Evolutionary conservation across 2,797 vertebrate species (phyloP).

Genomic region (Neopelma chrysocephalum): DNA sequence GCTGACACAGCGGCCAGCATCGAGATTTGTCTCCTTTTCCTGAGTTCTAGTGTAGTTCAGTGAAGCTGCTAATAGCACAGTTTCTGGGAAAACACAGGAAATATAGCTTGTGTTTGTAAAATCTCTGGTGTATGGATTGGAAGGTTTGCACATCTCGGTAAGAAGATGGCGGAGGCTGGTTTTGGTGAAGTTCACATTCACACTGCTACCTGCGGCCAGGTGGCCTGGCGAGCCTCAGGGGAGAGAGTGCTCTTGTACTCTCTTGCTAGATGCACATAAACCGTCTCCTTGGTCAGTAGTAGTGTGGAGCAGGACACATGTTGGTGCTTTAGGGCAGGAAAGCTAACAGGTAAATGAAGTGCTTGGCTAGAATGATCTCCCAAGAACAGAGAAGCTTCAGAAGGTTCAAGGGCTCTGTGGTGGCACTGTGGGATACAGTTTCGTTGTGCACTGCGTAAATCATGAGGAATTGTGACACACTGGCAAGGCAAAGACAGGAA

Average conservation of each 20-base stretch:
- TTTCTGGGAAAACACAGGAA: neutral
- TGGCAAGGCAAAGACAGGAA: neutral
- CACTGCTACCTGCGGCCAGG: neutral
- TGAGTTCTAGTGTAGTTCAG: neutral
- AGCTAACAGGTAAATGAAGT: neutral
- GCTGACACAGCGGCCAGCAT: neutral
- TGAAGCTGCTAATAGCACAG: neutral
- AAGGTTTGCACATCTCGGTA: neutral
- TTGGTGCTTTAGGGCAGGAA: neutral
- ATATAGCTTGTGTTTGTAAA: neutral
- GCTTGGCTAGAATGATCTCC: neutral
- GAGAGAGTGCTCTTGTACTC: rapidly evolving
- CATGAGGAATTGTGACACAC: rapidly evolving
- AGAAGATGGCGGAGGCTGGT: neutral
- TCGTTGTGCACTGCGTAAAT: neutral
- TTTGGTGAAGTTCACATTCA: rapidly evolving
- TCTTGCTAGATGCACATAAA: neutral
- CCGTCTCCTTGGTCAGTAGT: neutral
- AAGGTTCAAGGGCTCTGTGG: neutral
- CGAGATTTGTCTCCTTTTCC: neutral
- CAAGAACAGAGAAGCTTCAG: neutral
- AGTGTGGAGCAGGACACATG: rapidly evolving
- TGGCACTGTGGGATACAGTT: neutral
- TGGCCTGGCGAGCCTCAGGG: rapidly evolving
- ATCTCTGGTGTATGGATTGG: neutral